Evolutionary conservation across 2,113 vertebrate species (phyloP), one percentile per base, ranked within the genome.

Genomic region (Phyllopteryx taeniolatus): DNA sequence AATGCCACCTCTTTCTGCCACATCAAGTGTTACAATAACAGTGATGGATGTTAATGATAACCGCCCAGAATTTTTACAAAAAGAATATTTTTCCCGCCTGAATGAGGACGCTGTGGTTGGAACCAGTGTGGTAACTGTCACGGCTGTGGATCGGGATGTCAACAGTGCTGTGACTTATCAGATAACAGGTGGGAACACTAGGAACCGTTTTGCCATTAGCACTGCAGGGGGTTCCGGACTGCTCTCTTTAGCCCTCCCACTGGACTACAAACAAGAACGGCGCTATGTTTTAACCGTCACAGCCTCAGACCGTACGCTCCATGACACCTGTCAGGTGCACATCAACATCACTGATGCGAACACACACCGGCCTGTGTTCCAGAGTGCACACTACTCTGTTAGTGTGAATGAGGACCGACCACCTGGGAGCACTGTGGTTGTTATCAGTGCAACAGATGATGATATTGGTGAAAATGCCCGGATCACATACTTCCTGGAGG

Each of bases 11-110:
- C 94, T 98, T n/a, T 98, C 96, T 0, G 95, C 96, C 7, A 98
- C 97, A 0, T 96, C 98, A 15, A 99, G 97, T 0, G 95, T 99
- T 64, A 97, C 96, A 33, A 95, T 99, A 68, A 99, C 96, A 3
- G 94, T 99, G 61, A 94, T 98, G 93, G 98, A 99, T 75, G 96
- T 99, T 67, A 99, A 99, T 0, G 98, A 99, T 90, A 99, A 99
- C 86, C 93, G 94, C 3, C 98, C 98, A 0, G 97, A 99, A 84
- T 99, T 99, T 76, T 93, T 96, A 1, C 95, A 95, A 88, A 96
- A 95, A 81, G 97, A 98, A 77, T 97, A 98, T 85, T 96, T 95
- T 63, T 90, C 96, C 42, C 95, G 98, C 7, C 91, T 99, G 78
- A 99, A 99, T 0, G 97, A 99, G 85, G 98, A 99, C 0, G 98